phyloP scores from a whole-genome alignment of 2,113 vertebrate genomes.

The Lanius collurio region DNA sequence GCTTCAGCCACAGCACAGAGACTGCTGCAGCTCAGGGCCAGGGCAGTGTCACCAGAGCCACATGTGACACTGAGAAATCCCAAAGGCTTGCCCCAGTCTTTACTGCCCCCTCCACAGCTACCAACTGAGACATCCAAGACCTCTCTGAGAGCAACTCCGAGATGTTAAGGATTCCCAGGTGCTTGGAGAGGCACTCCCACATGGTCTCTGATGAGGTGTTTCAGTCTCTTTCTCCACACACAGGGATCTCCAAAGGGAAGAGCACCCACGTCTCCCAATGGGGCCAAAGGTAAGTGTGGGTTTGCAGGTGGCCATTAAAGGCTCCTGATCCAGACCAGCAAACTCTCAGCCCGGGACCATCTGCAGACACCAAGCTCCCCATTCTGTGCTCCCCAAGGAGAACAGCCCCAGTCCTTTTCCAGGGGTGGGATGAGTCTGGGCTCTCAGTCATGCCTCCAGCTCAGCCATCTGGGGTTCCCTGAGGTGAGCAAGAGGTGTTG shows the following conservation, averaged over 20 bases:
- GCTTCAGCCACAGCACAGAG: not conserved
- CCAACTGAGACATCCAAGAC: not conserved
- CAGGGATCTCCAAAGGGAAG: not conserved
- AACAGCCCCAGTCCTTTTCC: not conserved
- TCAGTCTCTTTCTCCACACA: not conserved
- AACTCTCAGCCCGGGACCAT: not conserved
- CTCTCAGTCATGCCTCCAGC: not conserved
- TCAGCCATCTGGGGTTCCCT: not conserved
- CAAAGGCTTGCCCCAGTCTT: not conserved
- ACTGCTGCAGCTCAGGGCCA: not conserved
- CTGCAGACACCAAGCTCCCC: not conserved
- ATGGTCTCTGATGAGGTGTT: not conserved
- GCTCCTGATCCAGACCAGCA: conserved; percentile 6
- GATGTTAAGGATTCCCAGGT: not conserved
- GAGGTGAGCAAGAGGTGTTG: not conserved
- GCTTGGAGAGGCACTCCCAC: not conserved
- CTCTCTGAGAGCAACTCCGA: not conserved
- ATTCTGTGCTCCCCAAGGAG: not conserved
- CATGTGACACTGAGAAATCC: not conserved
- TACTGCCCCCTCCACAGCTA: not conserved
- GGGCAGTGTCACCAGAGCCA: not conserved
- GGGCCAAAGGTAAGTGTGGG: not conserved
- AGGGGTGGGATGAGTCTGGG: not conserved
- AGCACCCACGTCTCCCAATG: not conserved
- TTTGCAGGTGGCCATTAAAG: not conserved